Evolutionary conservation across 1,140 invertebrate genomes (phyloP).

Genomic region (Drosophila setifemur): DNA sequence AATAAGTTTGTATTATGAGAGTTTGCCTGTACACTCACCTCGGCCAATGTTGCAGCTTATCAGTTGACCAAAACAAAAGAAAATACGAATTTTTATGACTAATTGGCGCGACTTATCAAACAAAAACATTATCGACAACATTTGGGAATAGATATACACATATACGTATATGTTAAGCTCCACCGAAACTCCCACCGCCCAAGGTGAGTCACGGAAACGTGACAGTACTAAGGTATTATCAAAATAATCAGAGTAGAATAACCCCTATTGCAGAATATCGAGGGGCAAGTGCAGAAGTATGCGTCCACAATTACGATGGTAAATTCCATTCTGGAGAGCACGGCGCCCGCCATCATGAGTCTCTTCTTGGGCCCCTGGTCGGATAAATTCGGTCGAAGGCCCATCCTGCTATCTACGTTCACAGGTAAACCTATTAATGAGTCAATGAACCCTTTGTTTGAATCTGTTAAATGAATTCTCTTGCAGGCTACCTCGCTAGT

Average conservation of each 20-base stretch:
- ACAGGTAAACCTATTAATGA: conserved; percentile 77
- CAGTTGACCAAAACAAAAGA: conserved; percentile 26
- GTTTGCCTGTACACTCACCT: too few relatives aligned
- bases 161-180: neutral
- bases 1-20: neutral
- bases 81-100: conserved; percentile 13
- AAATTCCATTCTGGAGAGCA: conserved; percentile 85
- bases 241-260: conserved; percentile 3
- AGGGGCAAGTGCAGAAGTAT: conserved; percentile 85
- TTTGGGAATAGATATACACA: conserved; percentile 9
- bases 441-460: too few relatives aligned
- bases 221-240: neutral
- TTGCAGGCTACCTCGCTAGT: conserved; percentile 58
- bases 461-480: too few relatives aligned
- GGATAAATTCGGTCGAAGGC: conserved; percentile 87
- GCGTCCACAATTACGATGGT: conserved; percentile 84
- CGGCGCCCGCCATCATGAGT: conserved; percentile 86
- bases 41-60: conserved; percentile 14
- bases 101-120: conserved; percentile 32
- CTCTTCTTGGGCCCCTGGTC: conserved; percentile 89
- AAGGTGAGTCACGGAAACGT: conserved; percentile 18
- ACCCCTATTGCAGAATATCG: conserved; percentile 81
- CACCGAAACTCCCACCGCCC: neutral
- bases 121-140: conserved; percentile 3
- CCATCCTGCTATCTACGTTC: conserved; percentile 84